Evolutionary conservation across 2,113 vertebrate genomes (phyloP), one percentile per base, ranked within the genome.

Genomic region (Dipodomys stephensi): DNA sequence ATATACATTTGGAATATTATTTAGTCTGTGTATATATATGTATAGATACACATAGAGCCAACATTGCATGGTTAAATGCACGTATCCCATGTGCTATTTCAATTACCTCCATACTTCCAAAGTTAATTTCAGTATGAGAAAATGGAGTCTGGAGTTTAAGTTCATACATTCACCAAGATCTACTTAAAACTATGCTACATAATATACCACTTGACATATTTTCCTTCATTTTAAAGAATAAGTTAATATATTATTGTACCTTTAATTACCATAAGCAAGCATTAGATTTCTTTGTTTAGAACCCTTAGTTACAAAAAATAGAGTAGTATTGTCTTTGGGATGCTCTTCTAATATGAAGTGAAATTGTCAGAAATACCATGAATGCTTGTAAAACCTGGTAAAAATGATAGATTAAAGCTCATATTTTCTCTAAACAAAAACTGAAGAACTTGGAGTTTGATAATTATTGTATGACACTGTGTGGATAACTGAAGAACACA

Each of bases 281-380:
- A 39, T 0, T 71, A 6, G 28, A 32, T 68, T 64, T 60, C 30
- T 15, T 27, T 67, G 16, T 84, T 85, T 88, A 57, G 85, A 68
- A 67, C 3, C 78, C 3, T 28, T 20, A 46, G 15, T 15, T 7
- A 23, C 72, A 35, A 8, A 93, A 80, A 72, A 53, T 80, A 81
- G 16, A 85, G 76, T 18, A 67, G 0, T 4, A 11, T 71, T 65
- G 83, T 90, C 5, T 78, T 90, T 90, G 25, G 3, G 2, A 18
- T 72, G 6, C 67, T 69, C 19, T 67, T 49, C 44, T 88, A 39
- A 28, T 78, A 49, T 67, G 68, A 85, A 72, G 1, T 86, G 30
- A 92, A 91, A 72, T 95, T 93, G n/a, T n/a, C 92, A 32, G 16
- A 83, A 74, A 92, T 0, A 1, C 74, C 12, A 82, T 20, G 1